phyloP scores from a whole-genome alignment of 2,113 vertebrate genomes.

The Camelus bactrianus region DNA sequence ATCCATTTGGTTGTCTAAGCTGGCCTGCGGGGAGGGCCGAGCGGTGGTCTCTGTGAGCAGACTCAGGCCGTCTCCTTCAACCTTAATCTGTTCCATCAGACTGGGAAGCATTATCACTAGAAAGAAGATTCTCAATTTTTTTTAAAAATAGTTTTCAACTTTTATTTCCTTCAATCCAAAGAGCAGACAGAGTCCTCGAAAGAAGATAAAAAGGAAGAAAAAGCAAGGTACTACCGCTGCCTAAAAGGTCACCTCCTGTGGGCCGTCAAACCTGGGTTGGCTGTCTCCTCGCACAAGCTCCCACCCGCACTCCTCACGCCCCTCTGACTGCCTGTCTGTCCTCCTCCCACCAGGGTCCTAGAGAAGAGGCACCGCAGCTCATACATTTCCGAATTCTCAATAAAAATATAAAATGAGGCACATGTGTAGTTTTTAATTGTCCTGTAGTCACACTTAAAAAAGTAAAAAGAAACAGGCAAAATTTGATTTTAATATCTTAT shows the following conservation, averaged over 20 bases:
- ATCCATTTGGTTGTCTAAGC: neutral
- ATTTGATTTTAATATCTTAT: neutral
- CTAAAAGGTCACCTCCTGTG: neutral
- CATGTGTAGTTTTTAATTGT: neutral
- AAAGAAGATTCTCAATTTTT: neutral
- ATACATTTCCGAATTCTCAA: neutral
- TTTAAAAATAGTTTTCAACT: neutral
- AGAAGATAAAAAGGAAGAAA: neutral
- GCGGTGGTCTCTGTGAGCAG: neutral
- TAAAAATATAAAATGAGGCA: neutral
- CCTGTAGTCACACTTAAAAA: neutral
- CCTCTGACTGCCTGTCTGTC: neutral
- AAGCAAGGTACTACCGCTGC: neutral
- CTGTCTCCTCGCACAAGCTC: neutral
- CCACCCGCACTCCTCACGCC: neutral
- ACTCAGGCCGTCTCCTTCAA: neutral
- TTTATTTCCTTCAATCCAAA: neutral
- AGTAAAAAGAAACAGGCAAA: neutral
- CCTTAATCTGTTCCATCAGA: neutral
- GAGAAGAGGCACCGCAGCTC: neutral
- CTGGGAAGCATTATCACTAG: neutral
- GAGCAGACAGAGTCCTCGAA: neutral
- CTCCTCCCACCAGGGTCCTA: neutral
- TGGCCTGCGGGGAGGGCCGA: neutral
- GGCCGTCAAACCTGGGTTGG: too few species aligned